Percentiles rank a stretch among this genome's conserved stretches.
These are phyloP conservation scores for Erebia palarica DNA, from an alignment of 2,888 invertebrate genomes.

Conservation along the genomic window DNA sequence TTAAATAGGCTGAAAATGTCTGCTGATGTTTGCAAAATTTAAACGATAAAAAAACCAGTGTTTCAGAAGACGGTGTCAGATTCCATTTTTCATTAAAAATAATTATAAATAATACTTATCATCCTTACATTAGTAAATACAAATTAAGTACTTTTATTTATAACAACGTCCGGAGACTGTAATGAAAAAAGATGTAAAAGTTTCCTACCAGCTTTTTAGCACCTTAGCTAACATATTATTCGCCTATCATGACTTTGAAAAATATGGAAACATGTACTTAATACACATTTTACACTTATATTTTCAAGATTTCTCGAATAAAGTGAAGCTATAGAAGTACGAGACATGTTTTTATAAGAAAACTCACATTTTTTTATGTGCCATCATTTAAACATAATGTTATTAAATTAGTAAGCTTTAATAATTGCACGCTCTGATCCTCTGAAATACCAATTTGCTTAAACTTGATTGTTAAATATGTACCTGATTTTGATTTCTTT, in stretches of 20 bases:
- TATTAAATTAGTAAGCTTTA: background rate
- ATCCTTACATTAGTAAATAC: background rate
- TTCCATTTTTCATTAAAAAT: background rate
- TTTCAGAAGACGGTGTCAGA: too few species aligned
- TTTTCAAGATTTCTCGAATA: too few species aligned
- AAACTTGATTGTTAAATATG: conserved; percentile 46
- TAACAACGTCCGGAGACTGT: background rate
- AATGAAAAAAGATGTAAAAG: background rate
- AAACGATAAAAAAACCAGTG: too few species aligned
- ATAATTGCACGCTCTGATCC: conserved; percentile 8
- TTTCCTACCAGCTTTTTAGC: background rate
- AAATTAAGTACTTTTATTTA: background rate
- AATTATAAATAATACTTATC: background rate
- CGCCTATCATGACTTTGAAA: too few species aligned
- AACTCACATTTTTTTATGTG: conserved; percentile 25
- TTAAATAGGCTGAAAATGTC: too few species aligned
- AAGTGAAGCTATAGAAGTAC: too few species aligned
- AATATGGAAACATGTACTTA: too few species aligned
- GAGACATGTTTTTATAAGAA: background rate
- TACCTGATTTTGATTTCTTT: conserved; percentile 52
- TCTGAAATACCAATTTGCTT: conserved; percentile 12
- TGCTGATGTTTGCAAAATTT: too few species aligned
- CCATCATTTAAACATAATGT: conserved; percentile 23
- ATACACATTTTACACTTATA: too few species aligned
- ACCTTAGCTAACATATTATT: background rate